Conservation (phyloP, 2,888 invertebrate genomes). For the Sicus ferrugineus region DNA sequence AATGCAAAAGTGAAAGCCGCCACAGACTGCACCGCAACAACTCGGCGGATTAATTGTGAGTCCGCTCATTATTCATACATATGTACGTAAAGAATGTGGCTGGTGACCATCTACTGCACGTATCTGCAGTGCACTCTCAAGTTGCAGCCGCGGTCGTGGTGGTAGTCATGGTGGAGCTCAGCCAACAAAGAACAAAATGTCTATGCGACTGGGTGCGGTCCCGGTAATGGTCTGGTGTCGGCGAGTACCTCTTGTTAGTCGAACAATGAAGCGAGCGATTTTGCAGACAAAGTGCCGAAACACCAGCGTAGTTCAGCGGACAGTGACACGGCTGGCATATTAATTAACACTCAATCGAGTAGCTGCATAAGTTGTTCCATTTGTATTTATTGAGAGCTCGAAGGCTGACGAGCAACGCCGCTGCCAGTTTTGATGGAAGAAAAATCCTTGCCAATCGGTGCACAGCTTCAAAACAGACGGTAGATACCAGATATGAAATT, state of each 20-base stretch:
- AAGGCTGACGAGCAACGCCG: not conserved
- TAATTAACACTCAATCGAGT: constrained; percentile 13
- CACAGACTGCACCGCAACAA: constrained; percentile 1
- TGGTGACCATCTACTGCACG: constrained; percentile 4
- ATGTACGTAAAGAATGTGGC: constrained; percentile 9
- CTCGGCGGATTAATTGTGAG: constrained; percentile 14
- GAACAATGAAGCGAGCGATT: constrained; percentile 18
- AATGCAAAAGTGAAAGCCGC: constrained; percentile 34
- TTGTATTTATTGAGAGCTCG: not conserved
- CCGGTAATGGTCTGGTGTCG: constrained; percentile 40
- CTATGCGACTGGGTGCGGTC: constrained; percentile 36
- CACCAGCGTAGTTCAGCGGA: constrained; percentile 7
- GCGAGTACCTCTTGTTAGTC: constrained; percentile 26
- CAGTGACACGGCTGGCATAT: constrained; percentile 6
- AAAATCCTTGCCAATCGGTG: not conserved
- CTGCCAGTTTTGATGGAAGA: not conserved
- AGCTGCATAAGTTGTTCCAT: not conserved
- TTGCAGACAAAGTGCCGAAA: constrained; percentile 1
- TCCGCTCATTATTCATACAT: constrained; percentile 19
- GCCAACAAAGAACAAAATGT: constrained; percentile 38
- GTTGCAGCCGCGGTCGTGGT: not conserved
- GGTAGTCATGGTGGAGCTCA: constrained; percentile 24
- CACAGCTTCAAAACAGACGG: not conserved
- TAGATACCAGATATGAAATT: not conserved
- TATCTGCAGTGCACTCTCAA: constrained; percentile 29